Evolutionary conservation across 1,140 invertebrate genomes (phyloP).

Genomic region (Lysiphlebus fabarum): DNA sequence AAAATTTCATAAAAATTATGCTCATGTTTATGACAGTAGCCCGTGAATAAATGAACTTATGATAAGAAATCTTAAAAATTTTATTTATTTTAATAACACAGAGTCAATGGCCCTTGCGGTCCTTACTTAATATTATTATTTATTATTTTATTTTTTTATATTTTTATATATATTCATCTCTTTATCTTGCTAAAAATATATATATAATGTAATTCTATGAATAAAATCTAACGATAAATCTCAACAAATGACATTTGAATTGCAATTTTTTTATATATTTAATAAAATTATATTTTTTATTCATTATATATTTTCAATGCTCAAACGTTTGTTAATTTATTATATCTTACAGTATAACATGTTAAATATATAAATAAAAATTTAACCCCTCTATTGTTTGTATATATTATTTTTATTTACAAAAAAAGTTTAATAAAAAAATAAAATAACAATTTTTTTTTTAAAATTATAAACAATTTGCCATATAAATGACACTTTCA

Average conservation of each 20-base stretch:
- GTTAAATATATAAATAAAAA: too few relatives aligned
- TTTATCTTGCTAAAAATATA: neutral
- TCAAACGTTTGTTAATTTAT: neutral
- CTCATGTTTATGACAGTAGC: neutral
- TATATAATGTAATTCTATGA: neutral
- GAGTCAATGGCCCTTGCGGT: neutral
- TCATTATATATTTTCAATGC: neutral
- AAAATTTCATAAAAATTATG: too few relatives aligned
- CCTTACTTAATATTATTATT: too few relatives aligned
- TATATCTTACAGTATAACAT: too few relatives aligned
- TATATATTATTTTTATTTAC: too few relatives aligned
- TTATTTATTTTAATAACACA: neutral
- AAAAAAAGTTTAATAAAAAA: too few relatives aligned
- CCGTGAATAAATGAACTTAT: neutral
- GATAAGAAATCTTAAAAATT: neutral
- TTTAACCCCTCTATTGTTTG: too few relatives aligned
- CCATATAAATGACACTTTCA: too few relatives aligned
- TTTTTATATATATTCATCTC: too few relatives aligned
- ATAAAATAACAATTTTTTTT: too few relatives aligned
- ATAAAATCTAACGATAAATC: conserved; percentile 8
- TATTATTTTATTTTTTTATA: too few relatives aligned
- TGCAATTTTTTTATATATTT: conserved; percentile 3
- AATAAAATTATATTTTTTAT: conserved; percentile 4
- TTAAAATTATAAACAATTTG: too few relatives aligned
- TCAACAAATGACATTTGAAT: conserved; percentile 19